Evolutionary conservation across 2,888 invertebrate genomes (phyloP).

Genomic region (Panopea generosa): DNA sequence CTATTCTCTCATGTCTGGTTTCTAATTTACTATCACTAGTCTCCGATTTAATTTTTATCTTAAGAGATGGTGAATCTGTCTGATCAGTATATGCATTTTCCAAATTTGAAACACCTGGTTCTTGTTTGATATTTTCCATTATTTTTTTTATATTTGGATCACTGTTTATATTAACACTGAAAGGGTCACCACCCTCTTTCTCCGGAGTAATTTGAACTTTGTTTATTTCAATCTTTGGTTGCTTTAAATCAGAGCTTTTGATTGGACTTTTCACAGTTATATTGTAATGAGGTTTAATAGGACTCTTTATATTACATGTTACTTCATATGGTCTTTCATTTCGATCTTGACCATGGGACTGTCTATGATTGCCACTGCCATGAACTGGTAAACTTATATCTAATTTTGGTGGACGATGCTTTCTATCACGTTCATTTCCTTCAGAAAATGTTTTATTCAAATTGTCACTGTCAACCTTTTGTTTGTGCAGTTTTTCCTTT

Average conservation of each 20-base stretch:
- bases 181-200: constrained; percentile 47
- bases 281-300: constrained; percentile 59
- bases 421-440: constrained; percentile 26
- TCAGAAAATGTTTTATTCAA: constrained; percentile 57
- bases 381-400: constrained; percentile 47
- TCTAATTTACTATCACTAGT: background rate
- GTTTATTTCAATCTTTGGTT: constrained; percentile 47
- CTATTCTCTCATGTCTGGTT: constrained; percentile 6
- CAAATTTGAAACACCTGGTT: constrained; percentile 5
- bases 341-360: background rate
- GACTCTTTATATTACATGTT: constrained; percentile 60
- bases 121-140: constrained; percentile 35
- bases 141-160: constrained; percentile 47
- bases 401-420: constrained; percentile 58
- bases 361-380: background rate
- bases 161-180: constrained; percentile 49
- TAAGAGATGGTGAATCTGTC: constrained; percentile 20
- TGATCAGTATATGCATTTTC: constrained; percentile 13
- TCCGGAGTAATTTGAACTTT: constrained; percentile 57
- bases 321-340: constrained; percentile 52
- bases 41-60: constrained; percentile 17
- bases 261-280: constrained; percentile 61
- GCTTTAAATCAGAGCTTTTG: constrained; percentile 59
- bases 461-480: constrained; percentile 31
- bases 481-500: constrained; percentile 20